Evolutionary conservation across 2,113 vertebrate genomes (phyloP).

Genomic region (Ceyx cyanopectus): DNA sequence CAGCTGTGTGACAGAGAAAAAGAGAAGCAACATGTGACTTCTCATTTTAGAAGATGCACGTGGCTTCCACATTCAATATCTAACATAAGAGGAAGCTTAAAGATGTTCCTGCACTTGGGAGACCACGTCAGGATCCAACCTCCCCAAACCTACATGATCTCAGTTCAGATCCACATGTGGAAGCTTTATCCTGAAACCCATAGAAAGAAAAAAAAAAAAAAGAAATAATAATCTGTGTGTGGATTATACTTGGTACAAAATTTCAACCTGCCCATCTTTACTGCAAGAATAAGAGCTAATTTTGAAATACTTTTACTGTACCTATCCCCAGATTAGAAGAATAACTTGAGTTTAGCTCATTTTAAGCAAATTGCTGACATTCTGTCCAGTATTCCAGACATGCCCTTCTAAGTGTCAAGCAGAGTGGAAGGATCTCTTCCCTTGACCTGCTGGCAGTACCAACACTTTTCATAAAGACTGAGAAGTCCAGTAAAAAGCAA

Average conservation of each 20-base stretch:
- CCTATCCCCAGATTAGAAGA: background rate
- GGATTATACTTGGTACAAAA: background rate
- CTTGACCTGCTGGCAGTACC: background rate
- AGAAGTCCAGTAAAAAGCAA: background rate
- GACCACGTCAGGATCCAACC: background rate
- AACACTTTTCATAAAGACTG: background rate
- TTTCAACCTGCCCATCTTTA: background rate
- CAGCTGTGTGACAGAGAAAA: conserved; percentile 12
- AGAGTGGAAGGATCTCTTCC: background rate
- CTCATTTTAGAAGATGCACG: background rate
- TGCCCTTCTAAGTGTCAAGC: background rate
- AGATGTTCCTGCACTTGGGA: background rate
- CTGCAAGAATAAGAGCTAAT: background rate
- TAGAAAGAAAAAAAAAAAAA: background rate
- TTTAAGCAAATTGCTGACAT: background rate
- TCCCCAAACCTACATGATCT: background rate
- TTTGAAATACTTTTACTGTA: background rate
- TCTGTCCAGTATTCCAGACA: background rate
- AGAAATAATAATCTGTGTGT: background rate
- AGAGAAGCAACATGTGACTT: background rate
- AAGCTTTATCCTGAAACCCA: background rate
- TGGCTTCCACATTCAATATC: conserved; percentile 2
- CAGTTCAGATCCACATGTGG: background rate
- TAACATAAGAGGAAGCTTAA: background rate
- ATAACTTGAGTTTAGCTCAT: background rate